Evolutionary conservation across 2,888 invertebrate genomes (phyloP), one percentile per base, ranked within the genome.

Genomic region (Ptilodon capucinus): DNA sequence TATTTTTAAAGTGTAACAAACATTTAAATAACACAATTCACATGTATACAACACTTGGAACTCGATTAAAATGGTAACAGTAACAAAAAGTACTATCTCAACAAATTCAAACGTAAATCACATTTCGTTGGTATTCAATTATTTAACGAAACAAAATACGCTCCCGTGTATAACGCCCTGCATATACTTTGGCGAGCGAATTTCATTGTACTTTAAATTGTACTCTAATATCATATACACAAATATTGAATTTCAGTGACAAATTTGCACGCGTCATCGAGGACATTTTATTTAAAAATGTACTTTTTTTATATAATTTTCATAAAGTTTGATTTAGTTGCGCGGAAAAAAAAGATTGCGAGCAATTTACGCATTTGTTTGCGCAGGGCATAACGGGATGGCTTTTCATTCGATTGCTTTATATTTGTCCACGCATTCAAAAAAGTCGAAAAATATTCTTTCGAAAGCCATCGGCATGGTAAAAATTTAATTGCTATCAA

Each of bases 361-460:
- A n/a, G n/a, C n/a, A n/a, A n/a, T n/a, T n/a, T n/a, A n/a, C n/a
- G n/a, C n/a, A n/a, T n/a, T n/a, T n/a, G n/a, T n/a, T n/a, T n/a
- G n/a, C n/a, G n/a, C n/a, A n/a, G 9, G n/a, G 45, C 53, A 44
- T 51, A 54, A 44, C 48, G 53, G 44, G 57, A 67, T 58, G 54
- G 57, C 49, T 53, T 64, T 64, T 63, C 60, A 66, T 64, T 54
- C 51, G 55, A 64, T 54, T 52, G 62, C 53, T 67, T 64, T 65
- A 65, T 68, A 65, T 69, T 66, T 67, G 68, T 68, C 56, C 62
- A 61, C 60, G 61, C 45, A 57, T 56, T 54, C 65, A 46, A 51
- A 51, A 64, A 60, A 66, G 44, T 17, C 40, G n/a, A n/a, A n/a
- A n/a, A n/a, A n/a, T n/a, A n/a, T n/a, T n/a, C 16, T 44, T 53